Conservation (phyloP, 1,140 invertebrate species). For the Tachypleus tridentatus region DNA sequence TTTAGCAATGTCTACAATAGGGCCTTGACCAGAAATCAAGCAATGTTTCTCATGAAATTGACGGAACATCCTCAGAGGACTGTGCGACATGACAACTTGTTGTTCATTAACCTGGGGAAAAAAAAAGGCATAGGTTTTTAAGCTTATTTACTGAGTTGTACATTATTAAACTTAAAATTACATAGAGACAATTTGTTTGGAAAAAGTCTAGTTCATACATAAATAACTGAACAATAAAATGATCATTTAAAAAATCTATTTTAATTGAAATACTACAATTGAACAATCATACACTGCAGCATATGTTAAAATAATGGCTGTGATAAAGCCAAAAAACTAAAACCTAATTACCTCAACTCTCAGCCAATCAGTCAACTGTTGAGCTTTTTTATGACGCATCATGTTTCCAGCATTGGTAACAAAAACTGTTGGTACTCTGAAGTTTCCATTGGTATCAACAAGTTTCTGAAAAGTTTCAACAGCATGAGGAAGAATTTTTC, state of each 20-base stretch:
- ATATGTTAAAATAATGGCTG: too few species aligned
- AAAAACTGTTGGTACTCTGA: slow-evolving; percentile 53
- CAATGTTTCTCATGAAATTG: slow-evolving; percentile 52
- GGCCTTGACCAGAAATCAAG: slow-evolving; percentile 56
- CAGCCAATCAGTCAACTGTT: slow-evolving; percentile 50
- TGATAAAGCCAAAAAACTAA: too few species aligned
- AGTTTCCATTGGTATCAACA: slow-evolving; percentile 42
- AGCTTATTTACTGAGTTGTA: too few species aligned
- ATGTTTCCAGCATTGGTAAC: slow-evolving; percentile 55
- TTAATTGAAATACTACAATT: too few species aligned
- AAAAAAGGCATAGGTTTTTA: neutral
- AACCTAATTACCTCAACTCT: slow-evolving; percentile 39
- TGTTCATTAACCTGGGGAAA: slow-evolving; percentile 41
- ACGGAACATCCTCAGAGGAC: slow-evolving; percentile 49
- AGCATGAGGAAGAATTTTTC: slow-evolving; percentile 48
- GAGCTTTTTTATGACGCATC: slow-evolving; percentile 45
- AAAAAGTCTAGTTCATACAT: too few species aligned
- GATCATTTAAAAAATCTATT: too few species aligned
- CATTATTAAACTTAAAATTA: too few species aligned
- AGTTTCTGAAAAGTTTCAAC: slow-evolving; percentile 43
- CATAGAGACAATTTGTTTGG: too few species aligned
- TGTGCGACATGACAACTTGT: slow-evolving; percentile 58
- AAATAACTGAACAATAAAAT: too few species aligned
- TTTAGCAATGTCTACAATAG: slow-evolving; percentile 47
- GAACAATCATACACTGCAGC: too few species aligned